Percentiles rank a stretch among this genome's conserved stretches.
phyloP scores from a whole-genome alignment of 2,888 invertebrate genomes.

The Mantis religiosa region DNA sequence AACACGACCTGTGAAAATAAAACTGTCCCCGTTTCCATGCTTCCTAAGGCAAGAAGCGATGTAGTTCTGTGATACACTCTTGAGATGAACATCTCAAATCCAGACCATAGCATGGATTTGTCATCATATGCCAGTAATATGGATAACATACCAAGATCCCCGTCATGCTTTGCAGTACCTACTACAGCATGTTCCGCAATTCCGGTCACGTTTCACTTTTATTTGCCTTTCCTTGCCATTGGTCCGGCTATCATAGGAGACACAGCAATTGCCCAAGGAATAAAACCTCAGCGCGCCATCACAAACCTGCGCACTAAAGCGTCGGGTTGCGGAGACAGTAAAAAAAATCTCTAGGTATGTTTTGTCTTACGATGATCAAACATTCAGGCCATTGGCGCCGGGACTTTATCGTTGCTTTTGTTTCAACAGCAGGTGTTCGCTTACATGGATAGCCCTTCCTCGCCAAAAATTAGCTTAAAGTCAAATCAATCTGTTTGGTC shows the following conservation, averaged over 20 bases:
- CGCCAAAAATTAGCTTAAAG: too few relatives aligned
- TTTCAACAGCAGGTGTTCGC: too few relatives aligned
- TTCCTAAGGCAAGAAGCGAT: background rate
- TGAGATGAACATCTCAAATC: background rate
- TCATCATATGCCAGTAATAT: background rate
- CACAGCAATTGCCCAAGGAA: background rate
- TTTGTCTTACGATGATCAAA: background rate
- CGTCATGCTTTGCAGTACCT: background rate
- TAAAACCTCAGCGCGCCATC: background rate
- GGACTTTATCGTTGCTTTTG: too few relatives aligned
- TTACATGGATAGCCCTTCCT: too few relatives aligned
- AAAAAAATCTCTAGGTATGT: background rate
- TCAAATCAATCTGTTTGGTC: too few relatives aligned
- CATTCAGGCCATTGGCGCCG: background rate
- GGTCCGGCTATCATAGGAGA: background rate
- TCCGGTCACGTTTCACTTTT: background rate
- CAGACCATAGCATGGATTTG: background rate
- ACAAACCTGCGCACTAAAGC: background rate
- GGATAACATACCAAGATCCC: background rate
- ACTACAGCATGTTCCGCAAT: background rate
- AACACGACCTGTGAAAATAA: too few relatives aligned
- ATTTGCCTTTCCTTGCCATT: background rate
- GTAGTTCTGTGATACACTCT: background rate
- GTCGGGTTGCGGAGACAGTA: background rate
- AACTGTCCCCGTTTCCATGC: too few relatives aligned